Conservation (phyloP, 2,888 invertebrate genomes). For the Ophion obscuratus region DNA sequence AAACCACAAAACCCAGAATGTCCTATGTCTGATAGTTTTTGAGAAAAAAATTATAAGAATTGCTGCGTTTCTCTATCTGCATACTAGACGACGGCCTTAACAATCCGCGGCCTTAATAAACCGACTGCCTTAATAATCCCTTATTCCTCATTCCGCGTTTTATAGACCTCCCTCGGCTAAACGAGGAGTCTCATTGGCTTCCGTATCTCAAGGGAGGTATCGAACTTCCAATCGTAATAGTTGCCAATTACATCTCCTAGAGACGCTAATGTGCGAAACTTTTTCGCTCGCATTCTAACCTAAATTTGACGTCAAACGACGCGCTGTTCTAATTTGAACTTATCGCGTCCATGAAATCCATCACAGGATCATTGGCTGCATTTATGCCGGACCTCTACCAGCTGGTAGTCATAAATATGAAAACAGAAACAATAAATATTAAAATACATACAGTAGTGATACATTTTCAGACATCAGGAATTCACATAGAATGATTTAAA, state of each 20-base stretch:
- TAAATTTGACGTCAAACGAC: not conserved
- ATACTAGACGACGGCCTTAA: not conserved
- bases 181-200: slow-evolving; percentile 43
- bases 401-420: not conserved
- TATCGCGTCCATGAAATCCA: no score
- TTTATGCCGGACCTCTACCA: not conserved
- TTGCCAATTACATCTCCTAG: not conserved
- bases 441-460: no score
- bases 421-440: no score
- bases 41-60: no score
- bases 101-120: no score
- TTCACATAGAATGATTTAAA: no score
- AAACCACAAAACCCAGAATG: no score
- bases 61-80: no score
- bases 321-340: not conserved
- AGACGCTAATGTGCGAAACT: not conserved
- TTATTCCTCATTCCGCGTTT: slow-evolving; percentile 42
- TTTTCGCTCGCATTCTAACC: not conserved
- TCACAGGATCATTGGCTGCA: not conserved
- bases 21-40: no score
- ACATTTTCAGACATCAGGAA: no score
- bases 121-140: no score
- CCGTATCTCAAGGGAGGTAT: slow-evolving; percentile 47
- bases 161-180: slow-evolving; percentile 30
- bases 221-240: not conserved